Base-by-base conservation (phyloP, 2,797 vertebrate species). In the Vultur gryphus region DNA sequence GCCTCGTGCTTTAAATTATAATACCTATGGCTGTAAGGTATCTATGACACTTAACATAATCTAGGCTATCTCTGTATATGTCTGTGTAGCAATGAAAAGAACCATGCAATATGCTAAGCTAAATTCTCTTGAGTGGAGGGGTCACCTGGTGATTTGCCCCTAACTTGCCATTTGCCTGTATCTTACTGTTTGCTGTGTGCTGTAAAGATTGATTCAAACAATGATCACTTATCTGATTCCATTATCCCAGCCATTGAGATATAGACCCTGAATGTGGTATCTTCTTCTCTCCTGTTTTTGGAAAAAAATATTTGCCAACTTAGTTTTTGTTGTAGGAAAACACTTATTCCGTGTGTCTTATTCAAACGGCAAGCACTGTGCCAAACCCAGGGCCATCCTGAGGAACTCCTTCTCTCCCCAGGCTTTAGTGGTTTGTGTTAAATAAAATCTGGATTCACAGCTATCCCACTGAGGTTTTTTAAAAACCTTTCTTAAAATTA, bases 371-470 rank as follows among this genome's bases (percentile, higher is more conserved):
- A 81, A 54, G 20, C 13, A 43, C 26, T 0, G 0, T 78, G 77
- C 80, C 92, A 86, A 90, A 93, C 76, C 14, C n/a, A 76, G 87
- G 15, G 29, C n/a, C n/a, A 46, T 75, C 66, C 62, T 54, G 44
- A 89, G 73, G 41, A 89, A 61, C 43, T 76, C 35, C 62, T 87
- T 39, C 59, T 92, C 71, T 87, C 46, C 66, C 39, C 49, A 39
- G 39, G 16, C 29, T 87, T 88, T 51, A 88, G 76, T 95, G 88
- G 80, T 92, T 95, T 95, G 25, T 64, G 35, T 82, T 86, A 87
- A 91, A 84, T 75, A 37, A 90, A 90, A 57, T 67, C 44, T 78
- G 61, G 62, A 90, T 92, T 86, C 49, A 37, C 52, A 84, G 44
- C 46, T 81, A 21, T 73, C 58, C 64, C 29, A 26, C 33, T 75